Evolutionary conservation across 2,888 invertebrate species (phyloP).

Genomic region (Yponomeuta cagnagella): DNA sequence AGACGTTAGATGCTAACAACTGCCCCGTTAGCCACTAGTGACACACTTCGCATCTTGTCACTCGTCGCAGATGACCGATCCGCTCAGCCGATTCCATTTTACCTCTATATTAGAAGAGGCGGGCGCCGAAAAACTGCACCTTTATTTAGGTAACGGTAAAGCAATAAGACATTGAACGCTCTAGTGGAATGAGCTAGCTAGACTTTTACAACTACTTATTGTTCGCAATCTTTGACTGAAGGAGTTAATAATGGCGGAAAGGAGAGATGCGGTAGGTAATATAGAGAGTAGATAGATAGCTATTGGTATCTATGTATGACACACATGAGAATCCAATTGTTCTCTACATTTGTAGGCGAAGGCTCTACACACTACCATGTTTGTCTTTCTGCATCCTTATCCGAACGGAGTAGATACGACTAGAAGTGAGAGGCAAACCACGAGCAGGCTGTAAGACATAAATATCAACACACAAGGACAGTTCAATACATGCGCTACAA

Average conservation of each 20-base stretch:
- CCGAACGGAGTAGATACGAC: neutral
- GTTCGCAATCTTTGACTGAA: neutral
- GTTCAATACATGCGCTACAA: neutral
- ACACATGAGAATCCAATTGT: neutral
- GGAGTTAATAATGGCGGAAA: neutral
- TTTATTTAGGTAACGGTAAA: slow-evolving; percentile 1
- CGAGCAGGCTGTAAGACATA: neutral
- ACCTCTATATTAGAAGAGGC: neutral
- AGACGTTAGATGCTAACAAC: neutral
- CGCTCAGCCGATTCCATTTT: neutral
- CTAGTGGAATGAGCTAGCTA: neutral
- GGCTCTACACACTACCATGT: neutral
- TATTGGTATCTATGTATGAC: too few relatives aligned
- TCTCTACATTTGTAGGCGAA: neutral
- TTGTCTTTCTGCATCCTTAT: neutral
- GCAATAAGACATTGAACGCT: neutral
- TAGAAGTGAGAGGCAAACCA: slow-evolving; percentile 8
- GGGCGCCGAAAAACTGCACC: neutral
- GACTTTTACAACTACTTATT: neutral
- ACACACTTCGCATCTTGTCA: neutral
- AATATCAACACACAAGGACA: slow-evolving; percentile 10
- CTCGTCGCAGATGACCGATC: neutral
- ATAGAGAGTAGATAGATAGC: neutral
- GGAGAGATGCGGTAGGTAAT: neutral
- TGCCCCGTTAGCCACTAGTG: neutral